These are phyloP conservation scores for Pagetopsis macropterus DNA, from an alignment of 2,797 vertebrate genomes.

Conservation along the genomic window DNA sequence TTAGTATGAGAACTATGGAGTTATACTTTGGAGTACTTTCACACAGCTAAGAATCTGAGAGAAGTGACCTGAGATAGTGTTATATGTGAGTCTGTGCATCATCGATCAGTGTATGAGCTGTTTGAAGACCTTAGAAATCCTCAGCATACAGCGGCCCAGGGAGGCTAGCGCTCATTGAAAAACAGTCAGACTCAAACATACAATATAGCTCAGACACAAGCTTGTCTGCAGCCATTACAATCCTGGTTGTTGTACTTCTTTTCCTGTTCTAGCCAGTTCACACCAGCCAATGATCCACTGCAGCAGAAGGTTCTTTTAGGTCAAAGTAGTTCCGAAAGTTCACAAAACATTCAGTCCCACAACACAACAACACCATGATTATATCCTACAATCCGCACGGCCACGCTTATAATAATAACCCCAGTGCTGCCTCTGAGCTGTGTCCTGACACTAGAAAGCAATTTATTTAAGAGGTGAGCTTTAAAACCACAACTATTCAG, in stretches of 20 bases:
- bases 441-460: slow-evolving; percentile 21
- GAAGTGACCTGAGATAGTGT: background rate
- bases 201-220: slow-evolving; percentile 9
- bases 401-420: slow-evolving; percentile 2
- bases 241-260: slow-evolving; percentile 20
- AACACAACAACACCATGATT: slow-evolving; percentile 4
- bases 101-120: background rate
- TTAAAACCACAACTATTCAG: slow-evolving; percentile 40
- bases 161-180: background rate
- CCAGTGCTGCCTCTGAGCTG: background rate
- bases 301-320: slow-evolving; percentile 22
- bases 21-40: too few species aligned
- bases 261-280: slow-evolving; percentile 19
- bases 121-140: background rate
- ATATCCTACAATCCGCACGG: background rate
- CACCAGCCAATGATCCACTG: slow-evolving; percentile 28
- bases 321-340: slow-evolving; percentile 28
- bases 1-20: too few species aligned
- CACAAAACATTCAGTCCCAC: slow-evolving; percentile 13
- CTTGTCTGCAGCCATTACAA: slow-evolving; percentile 5
- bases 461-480: slow-evolving; percentile 36
- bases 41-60: background rate
- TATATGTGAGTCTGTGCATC: background rate
- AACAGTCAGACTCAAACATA: slow-evolving; percentile 11
- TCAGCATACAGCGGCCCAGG: background rate